Conservation (phyloP, 1,140 invertebrate species). For the Danaus plexippus region DNA sequence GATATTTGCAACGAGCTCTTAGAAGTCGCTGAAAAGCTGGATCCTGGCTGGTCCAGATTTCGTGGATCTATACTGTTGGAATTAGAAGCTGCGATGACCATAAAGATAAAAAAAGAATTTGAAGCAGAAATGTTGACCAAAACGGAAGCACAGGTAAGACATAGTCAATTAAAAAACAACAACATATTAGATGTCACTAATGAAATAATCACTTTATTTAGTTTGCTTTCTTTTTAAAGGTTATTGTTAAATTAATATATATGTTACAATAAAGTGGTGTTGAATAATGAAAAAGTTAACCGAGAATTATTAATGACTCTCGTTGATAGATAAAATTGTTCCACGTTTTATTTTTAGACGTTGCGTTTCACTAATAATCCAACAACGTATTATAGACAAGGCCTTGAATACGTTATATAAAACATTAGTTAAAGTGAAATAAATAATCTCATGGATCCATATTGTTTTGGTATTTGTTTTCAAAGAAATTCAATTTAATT, state of each 20-base stretch:
- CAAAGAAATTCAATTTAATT: too few relatives aligned
- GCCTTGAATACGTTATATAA: too few relatives aligned
- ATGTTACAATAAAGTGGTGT: background rate
- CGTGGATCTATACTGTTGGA: constrained; percentile 77
- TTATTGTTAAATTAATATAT: too few relatives aligned
- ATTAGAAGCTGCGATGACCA: constrained; percentile 73
- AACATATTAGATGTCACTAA: too few relatives aligned
- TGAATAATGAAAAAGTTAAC: constrained; percentile 12
- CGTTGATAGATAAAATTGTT: constrained; percentile 24
- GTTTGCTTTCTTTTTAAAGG: too few relatives aligned
- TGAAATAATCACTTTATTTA: too few relatives aligned
- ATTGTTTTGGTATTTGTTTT: too few relatives aligned
- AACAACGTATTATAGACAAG: too few relatives aligned
- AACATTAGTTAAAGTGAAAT: too few relatives aligned
- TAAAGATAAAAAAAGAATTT: constrained; percentile 70
- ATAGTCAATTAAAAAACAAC: too few relatives aligned
- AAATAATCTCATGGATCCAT: too few relatives aligned
- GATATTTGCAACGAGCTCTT: constrained; percentile 77
- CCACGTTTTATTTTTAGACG: constrained; percentile 29
- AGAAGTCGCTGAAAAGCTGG: constrained; percentile 74
- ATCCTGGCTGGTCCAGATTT: constrained; percentile 76
- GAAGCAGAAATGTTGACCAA: constrained; percentile 69
- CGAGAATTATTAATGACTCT: constrained; percentile 13
- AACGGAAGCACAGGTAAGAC: constrained; percentile 63
- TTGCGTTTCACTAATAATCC: background rate